phyloP scores from a whole-genome alignment of 1,140 invertebrate genomes.

The Hypothenemus hampei region DNA sequence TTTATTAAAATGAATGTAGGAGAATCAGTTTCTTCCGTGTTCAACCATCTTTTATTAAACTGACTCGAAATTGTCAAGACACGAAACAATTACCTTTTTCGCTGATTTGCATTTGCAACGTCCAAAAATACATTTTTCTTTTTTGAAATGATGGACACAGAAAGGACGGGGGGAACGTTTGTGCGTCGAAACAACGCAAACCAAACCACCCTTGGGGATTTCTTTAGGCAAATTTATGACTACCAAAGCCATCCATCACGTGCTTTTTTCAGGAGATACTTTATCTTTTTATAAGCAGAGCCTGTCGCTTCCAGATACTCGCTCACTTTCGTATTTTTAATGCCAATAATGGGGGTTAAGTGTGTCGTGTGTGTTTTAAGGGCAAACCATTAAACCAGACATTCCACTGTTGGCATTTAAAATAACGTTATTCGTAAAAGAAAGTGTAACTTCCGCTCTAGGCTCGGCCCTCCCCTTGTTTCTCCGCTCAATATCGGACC shows the following conservation, averaged over 20 bases:
- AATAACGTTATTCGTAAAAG: no score
- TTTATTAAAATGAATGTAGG: background rate
- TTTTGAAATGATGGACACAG: slow-evolving; percentile 23
- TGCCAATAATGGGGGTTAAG: slow-evolving; percentile 27
- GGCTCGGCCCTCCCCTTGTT: slow-evolving; percentile 3
- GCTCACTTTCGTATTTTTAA: slow-evolving; percentile 18
- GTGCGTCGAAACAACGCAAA: slow-evolving; percentile 25
- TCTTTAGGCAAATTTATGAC: slow-evolving; percentile 37
- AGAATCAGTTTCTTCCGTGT: background rate
- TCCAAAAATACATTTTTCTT: slow-evolving; percentile 29
- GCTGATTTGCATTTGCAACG: slow-evolving; percentile 24
- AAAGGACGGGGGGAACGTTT: slow-evolving; percentile 12
- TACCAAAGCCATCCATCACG: slow-evolving; percentile 30
- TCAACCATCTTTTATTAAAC: no score
- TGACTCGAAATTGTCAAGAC: no score
- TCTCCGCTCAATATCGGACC: slow-evolving; percentile 9
- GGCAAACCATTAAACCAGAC: no score
- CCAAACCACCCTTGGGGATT: slow-evolving; percentile 27
- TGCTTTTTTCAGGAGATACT: slow-evolving; percentile 26
- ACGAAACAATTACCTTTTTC: slow-evolving; percentile 5
- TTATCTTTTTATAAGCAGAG: slow-evolving; percentile 30
- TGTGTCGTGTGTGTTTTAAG: background rate
- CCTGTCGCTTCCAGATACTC: slow-evolving; percentile 20
- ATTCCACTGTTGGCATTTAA: no score
- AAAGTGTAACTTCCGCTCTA: slow-evolving; percentile 1